Evolutionary conservation across 2,797 vertebrate species (phyloP).

Genomic region (Emydoidea blandingii): DNA sequence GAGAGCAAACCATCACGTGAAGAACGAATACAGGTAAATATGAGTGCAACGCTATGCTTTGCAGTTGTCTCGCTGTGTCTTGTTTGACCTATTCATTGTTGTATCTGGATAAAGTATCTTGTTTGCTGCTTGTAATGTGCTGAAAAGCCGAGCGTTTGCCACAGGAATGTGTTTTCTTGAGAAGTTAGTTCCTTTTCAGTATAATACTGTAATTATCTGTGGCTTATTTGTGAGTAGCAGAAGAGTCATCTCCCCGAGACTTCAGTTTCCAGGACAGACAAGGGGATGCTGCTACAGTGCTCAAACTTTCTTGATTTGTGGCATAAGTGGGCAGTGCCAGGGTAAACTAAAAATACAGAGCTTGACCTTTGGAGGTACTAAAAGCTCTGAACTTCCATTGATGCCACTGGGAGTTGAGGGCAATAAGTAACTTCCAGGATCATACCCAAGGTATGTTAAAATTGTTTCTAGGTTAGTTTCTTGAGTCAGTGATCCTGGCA

Average conservation of each 20-base stretch:
- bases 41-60: not conserved
- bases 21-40: slow-evolving; percentile 86
- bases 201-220: not conserved
- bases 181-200: not conserved
- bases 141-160: not conserved
- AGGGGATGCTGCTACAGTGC: not conserved
- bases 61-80: slow-evolving; percentile 10
- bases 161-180: not conserved
- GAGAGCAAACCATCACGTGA: slow-evolving; percentile 82
- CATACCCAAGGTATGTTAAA: slow-evolving; percentile 35
- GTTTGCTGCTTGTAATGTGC: not conserved
- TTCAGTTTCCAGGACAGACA: not conserved
- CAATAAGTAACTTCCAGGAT: not conserved
- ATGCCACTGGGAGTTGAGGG: slow-evolving; percentile 28
- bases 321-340: not conserved
- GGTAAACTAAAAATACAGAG: not conserved
- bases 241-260: not conserved
- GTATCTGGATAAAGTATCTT: not conserved
- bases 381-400: slow-evolving; percentile 31
- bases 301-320: not conserved
- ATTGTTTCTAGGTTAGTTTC: slow-evolving; percentile 37
- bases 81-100: not conserved
- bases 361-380: slow-evolving; percentile 55
- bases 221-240: not conserved
- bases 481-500: slow-evolving; percentile 37